These are phyloP conservation scores for Decapterus maruadsi DNA, from an alignment of 2,797 vertebrate genomes.

Conservation along the genomic window DNA sequence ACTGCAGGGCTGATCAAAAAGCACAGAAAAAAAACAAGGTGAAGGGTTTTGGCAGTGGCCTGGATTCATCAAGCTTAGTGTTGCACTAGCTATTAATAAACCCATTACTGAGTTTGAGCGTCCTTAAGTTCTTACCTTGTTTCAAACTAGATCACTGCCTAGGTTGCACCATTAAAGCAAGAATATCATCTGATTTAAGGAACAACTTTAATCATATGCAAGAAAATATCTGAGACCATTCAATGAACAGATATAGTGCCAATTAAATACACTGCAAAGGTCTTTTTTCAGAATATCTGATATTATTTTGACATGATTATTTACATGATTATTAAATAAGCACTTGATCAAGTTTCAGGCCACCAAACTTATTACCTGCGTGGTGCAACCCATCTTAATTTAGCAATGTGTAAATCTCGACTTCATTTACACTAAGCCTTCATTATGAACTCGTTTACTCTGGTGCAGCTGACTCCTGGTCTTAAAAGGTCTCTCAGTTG, in stretches of 20 bases:
- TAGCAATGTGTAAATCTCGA: background rate
- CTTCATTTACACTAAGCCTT: background rate
- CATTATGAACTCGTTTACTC: background rate
- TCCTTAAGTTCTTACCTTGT: background rate
- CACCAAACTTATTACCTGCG: no score
- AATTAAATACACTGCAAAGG: background rate
- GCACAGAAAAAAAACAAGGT: constrained; percentile 30
- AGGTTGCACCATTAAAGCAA: background rate
- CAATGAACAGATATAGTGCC: background rate
- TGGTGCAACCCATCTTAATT: background rate
- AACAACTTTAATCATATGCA: background rate
- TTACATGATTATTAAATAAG: background rate
- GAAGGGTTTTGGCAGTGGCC: constrained; percentile 16
- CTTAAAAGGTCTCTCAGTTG: background rate
- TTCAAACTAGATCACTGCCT: background rate
- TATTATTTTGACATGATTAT: background rate
- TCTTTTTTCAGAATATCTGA: no score
- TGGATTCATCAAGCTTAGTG: constrained; percentile 24
- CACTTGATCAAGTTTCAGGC: background rate
- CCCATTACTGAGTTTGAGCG: background rate
- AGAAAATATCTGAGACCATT: constrained; percentile 1
- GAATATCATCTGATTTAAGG: background rate
- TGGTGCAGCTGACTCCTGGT: background rate
- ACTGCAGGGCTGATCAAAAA: constrained; percentile 34
- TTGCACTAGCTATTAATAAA: constrained; percentile 28